Base-by-base conservation (phyloP, 1,140 invertebrate species). In the Zaprionus ornatus region DNA sequence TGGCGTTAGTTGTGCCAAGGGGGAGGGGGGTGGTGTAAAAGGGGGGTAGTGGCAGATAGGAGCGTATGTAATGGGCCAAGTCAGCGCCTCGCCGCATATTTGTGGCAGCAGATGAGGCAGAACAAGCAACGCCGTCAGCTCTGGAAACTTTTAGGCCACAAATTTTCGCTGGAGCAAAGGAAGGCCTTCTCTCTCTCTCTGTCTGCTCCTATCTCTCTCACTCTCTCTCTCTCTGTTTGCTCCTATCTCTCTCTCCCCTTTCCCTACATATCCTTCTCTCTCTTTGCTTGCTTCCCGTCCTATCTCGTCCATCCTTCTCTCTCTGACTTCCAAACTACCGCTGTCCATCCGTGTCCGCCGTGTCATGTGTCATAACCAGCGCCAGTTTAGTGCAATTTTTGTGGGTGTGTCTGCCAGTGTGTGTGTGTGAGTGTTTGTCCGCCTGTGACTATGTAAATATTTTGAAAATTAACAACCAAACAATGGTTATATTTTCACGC, bases 401-500 rank as follows among this genome's bases (percentile, higher is more conserved):
- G 40, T 60, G 42, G 35, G 50, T 61, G 56, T 69, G 42, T 32
- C 17, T 37, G 29, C 9, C 9, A 10, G 23, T 62, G 35, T 57
- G 27, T 52, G 56, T 61, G 15, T 55, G 23, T 23, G 42, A 59
- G 29, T 73, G 60, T 67, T 32, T 12, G 61, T 23, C 13, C 32
- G 55, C 25, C 35, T 42, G 48, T 42, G 74, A 56, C 50, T 65
- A 62, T 72, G 77, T 68, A 76, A 79, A 76, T 79, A 79, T 79
- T 79, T 79, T 40, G 74, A 79, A 76, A 79, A 76, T 79, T 79
- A 79, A 77, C 77, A 79, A 64, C 77, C 77, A 68, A 72, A 77
- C 77, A 77, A 79, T 79, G 77, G 77, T 79, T 79, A 79, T 76
- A 79, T 79, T 79, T 79, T 79, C 77, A 79, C 77, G 76, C 77